phyloP scores from a whole-genome alignment of 2,113 vertebrate species.

The Sprattus sprattus region DNA sequence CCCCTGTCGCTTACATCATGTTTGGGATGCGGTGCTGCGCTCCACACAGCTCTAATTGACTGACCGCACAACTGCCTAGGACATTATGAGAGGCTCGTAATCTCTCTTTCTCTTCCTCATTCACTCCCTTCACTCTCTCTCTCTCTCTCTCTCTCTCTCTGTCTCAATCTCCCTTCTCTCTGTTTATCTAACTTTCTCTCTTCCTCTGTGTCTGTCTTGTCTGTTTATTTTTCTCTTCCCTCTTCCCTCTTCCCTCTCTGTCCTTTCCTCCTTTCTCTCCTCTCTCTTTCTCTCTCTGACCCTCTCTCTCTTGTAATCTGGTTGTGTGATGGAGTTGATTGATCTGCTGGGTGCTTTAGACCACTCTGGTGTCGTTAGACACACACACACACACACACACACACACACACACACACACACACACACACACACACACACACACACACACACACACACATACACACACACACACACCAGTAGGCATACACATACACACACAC shows the following conservation, averaged over 20 bases:
- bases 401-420: neutral
- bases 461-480: no score
- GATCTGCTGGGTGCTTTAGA: constrained; percentile 20
- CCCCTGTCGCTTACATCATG: no score
- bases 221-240: neutral
- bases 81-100: no score
- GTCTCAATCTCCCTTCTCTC: neutral
- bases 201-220: no score
- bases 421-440: no score
- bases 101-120: neutral
- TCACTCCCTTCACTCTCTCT: neutral
- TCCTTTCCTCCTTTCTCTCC: neutral
- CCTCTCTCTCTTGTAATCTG: constrained; percentile 10
- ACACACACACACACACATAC: neutral
- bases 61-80: no score
- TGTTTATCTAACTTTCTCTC: neutral
- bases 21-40: no score
- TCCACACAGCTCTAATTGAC: no score
- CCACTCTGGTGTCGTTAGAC: neutral
- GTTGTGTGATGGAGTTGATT: constrained; percentile 21
- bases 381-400: no score
- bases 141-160: neutral
- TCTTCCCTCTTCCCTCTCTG: neutral
- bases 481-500: no score
- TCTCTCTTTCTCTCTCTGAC: neutral